Evolutionary conservation across 2,113 vertebrate species (phyloP), one percentile per base, ranked within the genome.

Genomic region (Myrmophylax atrothorax): DNA sequence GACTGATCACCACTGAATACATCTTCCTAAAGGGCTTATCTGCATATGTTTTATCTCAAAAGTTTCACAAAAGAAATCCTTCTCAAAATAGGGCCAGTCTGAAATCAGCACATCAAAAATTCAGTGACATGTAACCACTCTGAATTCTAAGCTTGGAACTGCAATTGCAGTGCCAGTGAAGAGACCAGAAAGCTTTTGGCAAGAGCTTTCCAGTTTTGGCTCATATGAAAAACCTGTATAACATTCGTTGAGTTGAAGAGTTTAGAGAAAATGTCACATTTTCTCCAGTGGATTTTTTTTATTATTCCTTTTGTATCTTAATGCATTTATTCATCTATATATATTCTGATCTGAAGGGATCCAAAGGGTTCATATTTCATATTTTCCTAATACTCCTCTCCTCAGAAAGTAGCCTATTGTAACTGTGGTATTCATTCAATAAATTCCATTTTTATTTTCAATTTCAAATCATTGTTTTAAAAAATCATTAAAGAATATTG

Each of bases 21-120:
- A 62, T 86, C 53, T 80, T 93, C 76, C 62, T 84, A 95, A 86
- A 94, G 62, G 52, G 53, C 59, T 83, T 82, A 88, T 87, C 70
- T 87, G 79, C 81, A 75, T 63, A 62, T 26, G 38, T 64, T 96
- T 93, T 83, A 78, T 80, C 55, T 94, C 68, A 55, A 42, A 92
- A 75, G 56, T 88, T 87, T 58, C 58, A 76, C 38, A 68, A 72
- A 86, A 95, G 25, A 44, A 28, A 87, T 63, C n/a, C 18, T 70
- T 79, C 73, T 84, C n/a, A 1, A 93, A 94, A 92, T 25, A 92
- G 10, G 79, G 18, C 47, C 38, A 81, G 56, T 90, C 70, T 91
- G 77, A 87, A 83, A 76, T 55, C 64, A 87, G n/a, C 8, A 42
- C 25, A 83, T 93, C 46, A 93, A 70, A 94, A 89, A 89, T 91